Percentiles rank a stretch among this genome's conserved stretches.
Evolutionary conservation across 1,140 invertebrate genomes (phyloP).

Genomic region (Batillaria attramentaria): DNA sequence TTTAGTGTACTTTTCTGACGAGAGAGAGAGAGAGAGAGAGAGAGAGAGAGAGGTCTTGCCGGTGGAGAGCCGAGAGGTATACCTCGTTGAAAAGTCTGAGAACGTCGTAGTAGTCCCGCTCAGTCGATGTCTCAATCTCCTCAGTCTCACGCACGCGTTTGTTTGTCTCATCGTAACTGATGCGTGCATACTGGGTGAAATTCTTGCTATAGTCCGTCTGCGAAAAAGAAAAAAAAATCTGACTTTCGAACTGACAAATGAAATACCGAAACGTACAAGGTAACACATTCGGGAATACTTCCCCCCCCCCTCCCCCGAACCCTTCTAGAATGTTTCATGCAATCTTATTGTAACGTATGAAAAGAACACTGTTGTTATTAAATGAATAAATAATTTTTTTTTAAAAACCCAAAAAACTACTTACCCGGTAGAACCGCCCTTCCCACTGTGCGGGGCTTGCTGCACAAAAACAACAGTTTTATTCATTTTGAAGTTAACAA

Average conservation of each 20-base stretch:
- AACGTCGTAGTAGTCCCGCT: constrained; percentile 56
- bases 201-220: constrained; percentile 40
- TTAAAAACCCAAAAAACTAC: neutral
- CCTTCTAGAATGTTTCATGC: too few relatives aligned
- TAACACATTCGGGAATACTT: too few relatives aligned
- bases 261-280: too few relatives aligned
- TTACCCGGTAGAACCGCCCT: constrained; percentile 24
- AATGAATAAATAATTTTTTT: too few relatives aligned
- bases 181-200: constrained; percentile 33
- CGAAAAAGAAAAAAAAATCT: constrained; percentile 11
- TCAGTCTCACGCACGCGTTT: constrained; percentile 53
- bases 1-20: too few relatives aligned
- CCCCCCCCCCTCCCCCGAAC: too few relatives aligned
- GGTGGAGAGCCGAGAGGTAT: constrained; percentile 29
- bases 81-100: constrained; percentile 62
- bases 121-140: constrained; percentile 45
- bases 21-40: neutral
- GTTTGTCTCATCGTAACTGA: constrained; percentile 53
- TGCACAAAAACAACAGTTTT: constrained; percentile 17
- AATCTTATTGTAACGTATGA: neutral
- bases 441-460: constrained; percentile 31
- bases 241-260: too few relatives aligned
- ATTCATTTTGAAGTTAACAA: neutral
- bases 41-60: too few relatives aligned
- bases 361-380: neutral